Conservation (phyloP, 2,888 invertebrate species). For the Coelopa pilipes region DNA sequence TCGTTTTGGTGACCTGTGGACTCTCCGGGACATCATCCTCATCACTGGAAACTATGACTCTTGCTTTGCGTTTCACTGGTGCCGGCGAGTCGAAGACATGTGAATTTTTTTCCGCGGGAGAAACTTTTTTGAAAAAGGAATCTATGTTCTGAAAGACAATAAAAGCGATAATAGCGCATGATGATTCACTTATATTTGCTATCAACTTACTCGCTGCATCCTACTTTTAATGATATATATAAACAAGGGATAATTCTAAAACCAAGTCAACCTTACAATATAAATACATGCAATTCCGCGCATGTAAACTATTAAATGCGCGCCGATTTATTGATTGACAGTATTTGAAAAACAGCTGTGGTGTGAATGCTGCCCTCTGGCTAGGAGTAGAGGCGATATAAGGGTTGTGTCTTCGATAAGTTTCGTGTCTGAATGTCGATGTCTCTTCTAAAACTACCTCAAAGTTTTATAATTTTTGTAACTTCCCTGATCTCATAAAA, state of each 20-base stretch:
- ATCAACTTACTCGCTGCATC: constrained; percentile 60
- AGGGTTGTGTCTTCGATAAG: neutral
- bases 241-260: no score
- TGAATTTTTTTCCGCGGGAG: constrained; percentile 40
- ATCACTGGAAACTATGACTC: constrained; percentile 69
- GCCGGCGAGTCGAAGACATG: constrained; percentile 38
- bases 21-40: constrained; percentile 72
- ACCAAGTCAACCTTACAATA: neutral
- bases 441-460: no score
- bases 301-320: constrained; percentile 20
- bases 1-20: constrained; percentile 58
- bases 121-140: constrained; percentile 52
- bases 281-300: neutral
- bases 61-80: constrained; percentile 59
- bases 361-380: neutral
- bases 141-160: constrained; percentile 50
- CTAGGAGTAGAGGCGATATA: neutral
- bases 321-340: constrained; percentile 14
- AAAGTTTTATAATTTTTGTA: no score
- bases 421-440: no score
- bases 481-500: no score
- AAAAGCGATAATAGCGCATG: neutral
- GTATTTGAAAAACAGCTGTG: neutral
- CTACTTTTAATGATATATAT: no score
- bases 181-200: no score